phyloP scores from a whole-genome alignment of 2,888 invertebrate species.

The Mactromeris polynyma region DNA sequence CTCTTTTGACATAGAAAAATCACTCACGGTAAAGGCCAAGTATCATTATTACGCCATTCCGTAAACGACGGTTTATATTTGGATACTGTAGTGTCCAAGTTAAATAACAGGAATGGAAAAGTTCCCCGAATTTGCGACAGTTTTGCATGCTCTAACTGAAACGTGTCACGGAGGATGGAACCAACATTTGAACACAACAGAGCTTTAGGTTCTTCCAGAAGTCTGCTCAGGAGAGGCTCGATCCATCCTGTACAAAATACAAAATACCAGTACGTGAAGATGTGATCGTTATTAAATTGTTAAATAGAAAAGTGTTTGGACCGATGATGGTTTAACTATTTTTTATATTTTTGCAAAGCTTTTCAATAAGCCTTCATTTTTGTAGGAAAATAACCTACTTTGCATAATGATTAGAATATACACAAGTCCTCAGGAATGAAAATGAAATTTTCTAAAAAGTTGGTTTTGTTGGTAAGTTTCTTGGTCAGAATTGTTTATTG shows the following conservation, averaged over 20 bases:
- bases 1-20: neutral
- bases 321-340: too few relatives aligned
- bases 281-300: too few relatives aligned
- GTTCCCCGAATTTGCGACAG: conserved; percentile 20
- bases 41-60: neutral
- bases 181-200: conserved; percentile 59
- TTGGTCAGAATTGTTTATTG: too few relatives aligned
- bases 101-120: conserved; percentile 44
- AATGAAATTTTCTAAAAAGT: too few relatives aligned
- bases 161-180: conserved; percentile 53
- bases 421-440: too few relatives aligned
- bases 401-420: too few relatives aligned
- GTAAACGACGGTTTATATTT: conserved; percentile 31
- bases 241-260: conserved; percentile 57
- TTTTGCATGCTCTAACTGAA: conserved; percentile 28
- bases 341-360: too few relatives aligned
- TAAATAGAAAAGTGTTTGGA: too few relatives aligned
- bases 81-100: conserved; percentile 38
- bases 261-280: too few relatives aligned
- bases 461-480: too few relatives aligned
- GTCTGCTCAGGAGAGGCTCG: conserved; percentile 59
- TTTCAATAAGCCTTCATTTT: too few relatives aligned
- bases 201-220: conserved; percentile 62
- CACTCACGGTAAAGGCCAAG: conserved; percentile 38
- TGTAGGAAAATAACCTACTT: too few relatives aligned